A percentile compares a stretch with the other conserved stretches of the same genome.
Evolutionary conservation across 2,113 vertebrate genomes (phyloP).

Genomic region (Ancistrus triradiatus): DNA sequence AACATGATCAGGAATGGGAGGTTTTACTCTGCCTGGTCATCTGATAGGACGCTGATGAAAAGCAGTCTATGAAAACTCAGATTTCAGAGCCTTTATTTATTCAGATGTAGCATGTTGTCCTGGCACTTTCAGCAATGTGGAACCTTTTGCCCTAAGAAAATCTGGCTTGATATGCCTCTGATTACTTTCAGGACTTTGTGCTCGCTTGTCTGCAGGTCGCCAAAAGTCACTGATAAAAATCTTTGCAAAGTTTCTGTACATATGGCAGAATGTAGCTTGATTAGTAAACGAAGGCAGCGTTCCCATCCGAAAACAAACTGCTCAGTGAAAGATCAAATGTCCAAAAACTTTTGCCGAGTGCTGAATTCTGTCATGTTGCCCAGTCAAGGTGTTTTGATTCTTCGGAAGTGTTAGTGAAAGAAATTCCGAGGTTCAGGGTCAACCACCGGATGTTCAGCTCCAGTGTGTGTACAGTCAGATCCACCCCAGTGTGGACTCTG

Average conservation of each 20-base stretch:
- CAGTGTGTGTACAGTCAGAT: not conserved
- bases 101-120: constrained; percentile 19
- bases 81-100: constrained; percentile 19
- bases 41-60: constrained; percentile 25
- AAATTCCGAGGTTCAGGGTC: not conserved
- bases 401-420: not conserved
- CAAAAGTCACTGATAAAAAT: not conserved
- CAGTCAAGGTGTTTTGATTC: too few relatives aligned
- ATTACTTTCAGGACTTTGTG: constrained; percentile 20
- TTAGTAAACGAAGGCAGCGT: too few relatives aligned
- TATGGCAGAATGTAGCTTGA: too few relatives aligned
- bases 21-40: constrained; percentile 29
- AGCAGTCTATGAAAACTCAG: constrained; percentile 28
- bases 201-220: not conserved
- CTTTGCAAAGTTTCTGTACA: not conserved
- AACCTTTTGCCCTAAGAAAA: constrained; percentile 25
- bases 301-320: too few relatives aligned
- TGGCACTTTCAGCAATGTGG: constrained; percentile 9
- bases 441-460: not conserved
- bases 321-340: too few relatives aligned
- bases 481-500: too few relatives aligned
- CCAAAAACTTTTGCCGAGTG: too few relatives aligned
- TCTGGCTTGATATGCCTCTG: constrained; percentile 2
- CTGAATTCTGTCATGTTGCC: too few relatives aligned
- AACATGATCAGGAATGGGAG: not conserved